Conservation (phyloP, 92 coral and sea anemone species). For the Meandrina meandrites region DNA sequence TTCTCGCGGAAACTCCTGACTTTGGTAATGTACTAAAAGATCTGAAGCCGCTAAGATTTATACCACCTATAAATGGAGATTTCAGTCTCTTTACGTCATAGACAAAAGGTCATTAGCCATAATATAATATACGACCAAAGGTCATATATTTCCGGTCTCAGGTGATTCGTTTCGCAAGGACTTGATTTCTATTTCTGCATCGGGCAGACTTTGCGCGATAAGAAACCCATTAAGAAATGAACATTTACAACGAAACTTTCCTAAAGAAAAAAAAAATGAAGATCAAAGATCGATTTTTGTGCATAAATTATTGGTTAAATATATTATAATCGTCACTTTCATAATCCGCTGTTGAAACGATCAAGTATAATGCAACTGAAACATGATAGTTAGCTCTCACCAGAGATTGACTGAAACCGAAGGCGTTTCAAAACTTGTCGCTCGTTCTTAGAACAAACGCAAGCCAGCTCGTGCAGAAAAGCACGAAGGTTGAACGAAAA, state of each 20-base stretch:
- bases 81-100: slow-evolving; percentile 27
- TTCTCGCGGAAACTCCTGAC: slow-evolving; percentile 13
- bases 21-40: neutral
- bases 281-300: neutral
- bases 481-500: neutral
- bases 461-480: neutral
- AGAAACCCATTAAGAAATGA: neutral
- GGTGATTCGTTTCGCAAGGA: slow-evolving; percentile 9
- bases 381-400: neutral
- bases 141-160: slow-evolving; percentile 1
- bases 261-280: neutral
- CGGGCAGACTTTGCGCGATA: neutral
- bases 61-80: slow-evolving; percentile 28
- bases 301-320: neutral
- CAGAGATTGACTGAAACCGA: neutral
- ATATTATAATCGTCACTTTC: neutral
- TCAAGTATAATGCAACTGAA: neutral
- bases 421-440: neutral
- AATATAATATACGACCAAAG: neutral
- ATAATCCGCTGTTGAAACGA: neutral
- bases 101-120: neutral
- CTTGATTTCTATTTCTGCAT: neutral
- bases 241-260: neutral
- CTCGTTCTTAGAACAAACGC: neutral
- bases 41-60: neutral